Base-by-base conservation (phyloP, 1,140 invertebrate species). In the Whitmania pigra region DNA sequence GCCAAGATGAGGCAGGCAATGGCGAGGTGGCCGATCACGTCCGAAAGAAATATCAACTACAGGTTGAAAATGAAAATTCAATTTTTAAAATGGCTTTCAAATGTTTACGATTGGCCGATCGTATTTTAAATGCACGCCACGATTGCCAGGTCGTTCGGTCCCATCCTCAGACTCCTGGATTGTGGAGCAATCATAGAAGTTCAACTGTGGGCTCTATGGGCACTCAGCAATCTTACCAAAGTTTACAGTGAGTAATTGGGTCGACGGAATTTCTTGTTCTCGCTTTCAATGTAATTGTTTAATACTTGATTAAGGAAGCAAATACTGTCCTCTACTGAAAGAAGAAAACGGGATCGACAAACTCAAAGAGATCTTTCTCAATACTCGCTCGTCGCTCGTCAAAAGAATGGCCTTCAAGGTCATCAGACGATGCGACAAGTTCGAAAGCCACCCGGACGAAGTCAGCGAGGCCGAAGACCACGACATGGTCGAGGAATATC, bases 121-220 rank as follows among this genome's bases (percentile, higher is more conserved):
- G n/a, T n/a, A n/a, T n/a, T n/a, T 43, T 43, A 5, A 13, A 43
- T 6, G 13, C 55, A 25, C 27, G 18, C 11, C 25, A 15, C 29
- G 29, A 31, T 40, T 18, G 77, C 29, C 76, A 85, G 86, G 74
- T 94, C 91, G 25, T 96, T 97, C 84, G 87, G 92, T 78, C 94
- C 94, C 5, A 91, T 96, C 74, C 82, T 97, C 11, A 85, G 89
- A 72, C 82, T 97, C 55, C 85, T 94, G 6, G 85, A 87, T 74
- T 86, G 89, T 70, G 87, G 88, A 78, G 89, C 93, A 75, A 93
- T 91, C 4, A 89, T 90, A 0, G 88, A 92, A 79, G 94, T 92
- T 81, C 92, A 95, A 79, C 88, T 93, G 78, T 97, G 94, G 94
- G 92, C 93, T 3, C 89, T 91, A n/a, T 98, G 94, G 94, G 95